Conservation (phyloP, 1,140 invertebrate species). For the Dinoponera quadriceps region DNA sequence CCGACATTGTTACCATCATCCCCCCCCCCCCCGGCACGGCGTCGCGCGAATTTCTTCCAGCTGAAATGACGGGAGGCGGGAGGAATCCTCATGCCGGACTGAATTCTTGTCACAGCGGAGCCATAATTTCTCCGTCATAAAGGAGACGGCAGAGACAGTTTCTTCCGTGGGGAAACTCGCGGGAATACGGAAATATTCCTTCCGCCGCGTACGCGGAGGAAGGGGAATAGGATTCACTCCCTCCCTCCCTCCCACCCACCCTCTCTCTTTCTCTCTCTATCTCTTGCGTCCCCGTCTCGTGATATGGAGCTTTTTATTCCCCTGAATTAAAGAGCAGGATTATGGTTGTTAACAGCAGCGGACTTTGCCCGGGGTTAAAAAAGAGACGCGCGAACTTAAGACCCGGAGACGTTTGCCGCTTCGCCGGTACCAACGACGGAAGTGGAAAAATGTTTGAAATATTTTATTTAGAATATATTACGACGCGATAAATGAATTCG, state of each 20-base stretch:
- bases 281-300: not conserved
- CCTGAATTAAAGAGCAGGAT: constrained; percentile 21
- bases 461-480: not conserved
- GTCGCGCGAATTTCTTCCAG: constrained; percentile 28
- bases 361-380: not conserved
- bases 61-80: constrained; percentile 43
- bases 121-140: constrained; percentile 55
- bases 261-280: not conserved
- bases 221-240: too few relatives aligned
- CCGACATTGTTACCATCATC: constrained; percentile 28
- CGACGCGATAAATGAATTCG: too few relatives aligned
- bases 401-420: not conserved
- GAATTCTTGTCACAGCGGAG: constrained; percentile 52
- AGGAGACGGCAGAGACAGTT: constrained; percentile 41
- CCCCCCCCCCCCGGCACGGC: not conserved
- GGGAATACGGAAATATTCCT: constrained; percentile 51
- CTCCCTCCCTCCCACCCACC: not conserved
- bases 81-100: constrained; percentile 32
- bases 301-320: constrained; percentile 19
- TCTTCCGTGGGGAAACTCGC: constrained; percentile 26
- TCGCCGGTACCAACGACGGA: not conserved
- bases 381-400: not conserved
- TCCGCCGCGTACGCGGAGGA: not conserved
- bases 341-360: not conserved
- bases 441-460: not conserved